Evolutionary conservation across 2,888 invertebrate species (phyloP).

Genomic region (Dicyrtomina minuta): DNA sequence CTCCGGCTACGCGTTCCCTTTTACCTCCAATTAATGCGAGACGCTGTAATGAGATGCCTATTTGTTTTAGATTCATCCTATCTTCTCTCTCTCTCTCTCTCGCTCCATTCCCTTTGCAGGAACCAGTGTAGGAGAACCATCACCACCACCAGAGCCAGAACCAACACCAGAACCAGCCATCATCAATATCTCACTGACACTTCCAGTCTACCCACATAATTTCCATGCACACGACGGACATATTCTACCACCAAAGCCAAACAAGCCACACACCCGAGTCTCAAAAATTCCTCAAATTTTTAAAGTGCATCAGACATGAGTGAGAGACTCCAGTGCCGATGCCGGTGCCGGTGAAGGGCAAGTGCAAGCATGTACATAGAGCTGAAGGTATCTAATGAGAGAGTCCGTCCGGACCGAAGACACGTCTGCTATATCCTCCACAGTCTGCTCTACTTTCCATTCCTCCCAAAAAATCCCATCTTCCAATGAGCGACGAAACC

Average conservation of each 20-base stretch:
- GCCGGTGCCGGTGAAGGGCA: neutral
- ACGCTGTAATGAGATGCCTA: slow-evolving; percentile 52
- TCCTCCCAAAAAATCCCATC: no score
- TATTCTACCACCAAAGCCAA: slow-evolving; percentile 21
- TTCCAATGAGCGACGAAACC: neutral
- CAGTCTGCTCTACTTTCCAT: neutral
- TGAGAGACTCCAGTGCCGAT: neutral
- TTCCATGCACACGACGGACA: slow-evolving; percentile 32
- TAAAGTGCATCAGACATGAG: neutral
- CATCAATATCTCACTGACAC: slow-evolving; percentile 46
- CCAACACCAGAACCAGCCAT: slow-evolving; percentile 27
- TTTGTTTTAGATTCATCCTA: slow-evolving; percentile 47
- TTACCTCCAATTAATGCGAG: slow-evolving; percentile 52
- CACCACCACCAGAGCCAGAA: neutral
- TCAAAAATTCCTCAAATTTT: slow-evolving; percentile 30
- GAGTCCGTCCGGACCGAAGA: no score
- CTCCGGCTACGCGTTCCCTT: slow-evolving; percentile 44
- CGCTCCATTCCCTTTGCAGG: slow-evolving; percentile 19
- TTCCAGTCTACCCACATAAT: slow-evolving; percentile 36
- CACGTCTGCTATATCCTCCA: no score
- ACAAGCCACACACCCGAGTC: slow-evolving; percentile 23
- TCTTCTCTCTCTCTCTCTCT: slow-evolving; percentile 19
- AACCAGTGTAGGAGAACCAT: no score
- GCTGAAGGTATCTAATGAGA: no score
- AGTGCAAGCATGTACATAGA: no score